These are phyloP conservation scores for Carposina sasakii DNA, from an alignment of 1,140 invertebrate genomes.

Conservation along the genomic window DNA sequence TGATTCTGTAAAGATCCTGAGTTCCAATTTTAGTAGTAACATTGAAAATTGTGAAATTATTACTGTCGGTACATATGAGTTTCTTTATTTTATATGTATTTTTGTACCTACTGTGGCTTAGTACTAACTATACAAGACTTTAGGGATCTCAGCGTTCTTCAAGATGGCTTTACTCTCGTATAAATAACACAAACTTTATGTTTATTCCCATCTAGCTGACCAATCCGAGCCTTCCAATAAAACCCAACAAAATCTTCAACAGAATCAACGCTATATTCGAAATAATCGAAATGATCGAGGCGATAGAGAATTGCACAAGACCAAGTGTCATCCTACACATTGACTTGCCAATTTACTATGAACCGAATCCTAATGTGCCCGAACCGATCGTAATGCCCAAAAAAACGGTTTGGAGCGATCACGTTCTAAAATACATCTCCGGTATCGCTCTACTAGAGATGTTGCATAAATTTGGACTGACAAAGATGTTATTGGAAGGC, in stretches of 20 bases:
- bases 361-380: constrained; percentile 9
- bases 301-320: constrained; percentile 20
- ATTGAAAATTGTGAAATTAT: too few relatives aligned
- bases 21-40: too few relatives aligned
- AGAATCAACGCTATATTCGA: constrained; percentile 20
- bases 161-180: too few relatives aligned
- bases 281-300: constrained; percentile 21
- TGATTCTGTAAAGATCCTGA: too few relatives aligned
- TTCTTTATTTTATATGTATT: too few relatives aligned
- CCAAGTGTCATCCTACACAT: constrained; percentile 23
- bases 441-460: constrained; percentile 21
- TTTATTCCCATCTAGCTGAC: too few relatives aligned
- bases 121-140: too few relatives aligned
- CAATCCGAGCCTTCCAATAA: not conserved
- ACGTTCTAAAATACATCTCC: constrained; percentile 21
- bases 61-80: too few relatives aligned
- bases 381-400: constrained; percentile 7
- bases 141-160: too few relatives aligned
- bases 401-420: constrained; percentile 23
- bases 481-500: constrained; percentile 20
- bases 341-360: constrained; percentile 25
- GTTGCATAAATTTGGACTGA: constrained; percentile 22
- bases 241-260: constrained; percentile 8
- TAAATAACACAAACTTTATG: too few relatives aligned
- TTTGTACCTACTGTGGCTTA: too few relatives aligned